Evolutionary conservation across 2,888 invertebrate species (phyloP).

Genomic region (Pantelozetes paolii): DNA sequence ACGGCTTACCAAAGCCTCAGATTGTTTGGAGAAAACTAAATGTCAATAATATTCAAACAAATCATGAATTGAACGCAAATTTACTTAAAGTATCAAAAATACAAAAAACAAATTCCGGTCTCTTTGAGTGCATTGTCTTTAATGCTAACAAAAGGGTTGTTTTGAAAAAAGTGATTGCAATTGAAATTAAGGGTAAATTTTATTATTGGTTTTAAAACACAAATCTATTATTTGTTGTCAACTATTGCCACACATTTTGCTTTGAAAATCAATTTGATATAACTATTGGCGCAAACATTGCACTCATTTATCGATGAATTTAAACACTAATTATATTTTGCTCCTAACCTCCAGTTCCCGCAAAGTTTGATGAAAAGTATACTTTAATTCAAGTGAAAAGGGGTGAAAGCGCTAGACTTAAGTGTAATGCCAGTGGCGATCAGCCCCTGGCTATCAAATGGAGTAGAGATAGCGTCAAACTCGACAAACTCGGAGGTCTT

Average conservation of each 20-base stretch:
- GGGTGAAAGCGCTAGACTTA: conserved; percentile 45
- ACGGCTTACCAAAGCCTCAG: neutral
- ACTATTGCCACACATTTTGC: no score
- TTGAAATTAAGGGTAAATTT: neutral
- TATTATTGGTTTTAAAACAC: no score
- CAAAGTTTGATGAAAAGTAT: conserved; percentile 48
- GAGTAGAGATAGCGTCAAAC: conserved; percentile 46
- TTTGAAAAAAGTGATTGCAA: neutral
- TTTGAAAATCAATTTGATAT: no score
- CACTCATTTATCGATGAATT: neutral
- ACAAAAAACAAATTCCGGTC: neutral
- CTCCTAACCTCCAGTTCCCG: conserved; percentile 45
- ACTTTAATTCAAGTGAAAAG: conserved; percentile 45
- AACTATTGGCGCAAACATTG: neutral
- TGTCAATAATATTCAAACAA: neutral
- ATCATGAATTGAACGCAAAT: neutral
- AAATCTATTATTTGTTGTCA: no score
- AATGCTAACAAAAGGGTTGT: neutral
- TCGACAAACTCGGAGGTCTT: conserved; percentile 33
- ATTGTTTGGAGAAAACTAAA: neutral
- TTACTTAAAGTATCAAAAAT: neutral
- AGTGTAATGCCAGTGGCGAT: conserved; percentile 47
- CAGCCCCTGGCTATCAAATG: conserved; percentile 46
- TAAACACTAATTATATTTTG: neutral
- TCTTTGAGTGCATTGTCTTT: neutral